Evolutionary conservation across 1,140 invertebrate genomes (phyloP).

Genomic region (Aradophagus sp.): DNA sequence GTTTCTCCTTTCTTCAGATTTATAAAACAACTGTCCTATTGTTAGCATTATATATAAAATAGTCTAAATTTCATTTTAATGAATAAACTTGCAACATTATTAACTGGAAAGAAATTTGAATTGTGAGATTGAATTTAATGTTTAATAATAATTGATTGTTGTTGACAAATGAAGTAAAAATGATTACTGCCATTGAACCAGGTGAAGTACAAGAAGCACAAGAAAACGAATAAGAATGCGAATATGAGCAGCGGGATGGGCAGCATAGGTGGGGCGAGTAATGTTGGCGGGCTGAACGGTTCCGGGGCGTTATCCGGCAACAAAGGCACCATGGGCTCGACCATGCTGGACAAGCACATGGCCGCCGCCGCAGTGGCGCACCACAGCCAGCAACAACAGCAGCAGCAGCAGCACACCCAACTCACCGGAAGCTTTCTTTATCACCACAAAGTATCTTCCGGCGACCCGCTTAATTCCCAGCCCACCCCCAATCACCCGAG

Average conservation of each 20-base stretch:
- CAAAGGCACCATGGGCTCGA: slow-evolving; percentile 73
- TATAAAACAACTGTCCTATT: too few relatives aligned
- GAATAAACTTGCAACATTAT: too few relatives aligned
- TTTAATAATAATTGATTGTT: too few relatives aligned
- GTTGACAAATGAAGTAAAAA: too few relatives aligned
- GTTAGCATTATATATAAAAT: too few relatives aligned
- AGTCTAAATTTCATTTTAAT: too few relatives aligned
- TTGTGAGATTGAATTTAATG: too few relatives aligned
- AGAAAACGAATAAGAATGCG: slow-evolving; percentile 82
- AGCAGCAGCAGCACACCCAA: slow-evolving; percentile 65
- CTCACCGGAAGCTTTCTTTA: slow-evolving; percentile 67
- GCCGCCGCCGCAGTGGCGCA: slow-evolving; percentile 68
- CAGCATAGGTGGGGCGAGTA: slow-evolving; percentile 66
- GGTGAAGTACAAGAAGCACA: slow-evolving; percentile 99
- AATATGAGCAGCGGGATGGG: slow-evolving; percentile 74
- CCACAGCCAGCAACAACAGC: slow-evolving; percentile 72
- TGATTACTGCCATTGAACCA: too few relatives aligned
- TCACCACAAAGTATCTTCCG: slow-evolving; percentile 71
- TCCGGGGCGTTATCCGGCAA: slow-evolving; percentile 63
- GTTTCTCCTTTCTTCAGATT: too few relatives aligned
- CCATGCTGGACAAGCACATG: slow-evolving; percentile 75
- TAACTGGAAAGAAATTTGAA: too few relatives aligned
- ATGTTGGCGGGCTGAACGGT: slow-evolving; percentile 70
- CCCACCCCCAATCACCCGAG: slow-evolving; percentile 71
- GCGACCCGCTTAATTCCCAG: slow-evolving; percentile 70